These are phyloP conservation scores for Megalopta genalis DNA, from an alignment of 1,140 invertebrate species.

Conservation along the genomic window DNA sequence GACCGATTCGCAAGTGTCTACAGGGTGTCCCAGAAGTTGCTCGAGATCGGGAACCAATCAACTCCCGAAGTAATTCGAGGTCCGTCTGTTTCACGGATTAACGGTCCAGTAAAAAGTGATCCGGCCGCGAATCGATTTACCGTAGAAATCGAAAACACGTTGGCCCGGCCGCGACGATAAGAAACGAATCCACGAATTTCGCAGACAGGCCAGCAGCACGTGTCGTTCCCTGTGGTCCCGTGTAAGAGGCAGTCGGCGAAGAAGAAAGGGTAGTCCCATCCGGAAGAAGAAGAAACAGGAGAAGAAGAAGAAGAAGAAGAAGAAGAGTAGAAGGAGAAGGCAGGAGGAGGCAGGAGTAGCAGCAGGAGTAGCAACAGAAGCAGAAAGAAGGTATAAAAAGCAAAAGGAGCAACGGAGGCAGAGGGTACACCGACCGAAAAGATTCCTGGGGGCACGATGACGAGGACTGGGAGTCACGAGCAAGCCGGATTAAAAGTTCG, in stretches of 20 bases:
- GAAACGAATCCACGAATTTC: too few relatives aligned
- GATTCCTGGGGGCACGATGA: slow-evolving; percentile 49
- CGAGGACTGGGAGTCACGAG: slow-evolving; percentile 67
- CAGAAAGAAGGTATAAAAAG: slow-evolving; percentile 31
- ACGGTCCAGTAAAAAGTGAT: too few relatives aligned
- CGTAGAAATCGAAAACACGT: too few relatives aligned
- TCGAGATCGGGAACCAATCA: too few relatives aligned
- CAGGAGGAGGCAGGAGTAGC: background rate
- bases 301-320: background rate
- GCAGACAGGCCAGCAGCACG: slow-evolving; percentile 22
- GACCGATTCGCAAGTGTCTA: too few relatives aligned
- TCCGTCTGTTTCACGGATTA: too few relatives aligned
- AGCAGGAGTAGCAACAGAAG: background rate
- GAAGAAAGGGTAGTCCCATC: background rate
- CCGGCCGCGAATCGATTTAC: too few relatives aligned
- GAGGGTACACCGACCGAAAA: slow-evolving; percentile 37
- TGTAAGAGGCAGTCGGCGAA: background rate
- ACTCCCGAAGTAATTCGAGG: too few relatives aligned
- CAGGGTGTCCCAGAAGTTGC: too few relatives aligned
- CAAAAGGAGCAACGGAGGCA: background rate
- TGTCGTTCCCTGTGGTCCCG: slow-evolving; percentile 24
- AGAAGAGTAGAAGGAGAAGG: too few relatives aligned
- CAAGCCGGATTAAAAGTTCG: slow-evolving; percentile 71
- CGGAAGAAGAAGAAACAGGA: background rate
- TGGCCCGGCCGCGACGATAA: too few relatives aligned